Evolutionary conservation across 2,113 vertebrate species (phyloP).

Genomic region (Perccottus glenii): DNA sequence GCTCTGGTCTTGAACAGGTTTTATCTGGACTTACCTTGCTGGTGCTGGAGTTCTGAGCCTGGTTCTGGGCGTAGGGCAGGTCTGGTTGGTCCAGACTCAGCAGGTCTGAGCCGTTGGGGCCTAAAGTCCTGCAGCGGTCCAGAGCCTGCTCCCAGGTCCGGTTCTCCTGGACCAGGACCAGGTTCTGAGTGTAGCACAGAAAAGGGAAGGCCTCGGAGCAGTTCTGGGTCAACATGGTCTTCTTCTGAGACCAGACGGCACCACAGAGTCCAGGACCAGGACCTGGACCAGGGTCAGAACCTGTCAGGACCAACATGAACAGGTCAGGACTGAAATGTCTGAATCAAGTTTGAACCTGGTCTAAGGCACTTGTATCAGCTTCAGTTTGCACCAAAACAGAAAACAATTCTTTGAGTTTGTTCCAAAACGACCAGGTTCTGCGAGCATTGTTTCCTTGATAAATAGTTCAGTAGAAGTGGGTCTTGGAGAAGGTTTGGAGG

Average conservation of each 20-base stretch:
- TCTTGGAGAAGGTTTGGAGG: no score
- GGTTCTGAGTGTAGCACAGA: slow-evolving; percentile 2
- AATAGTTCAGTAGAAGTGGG: no score
- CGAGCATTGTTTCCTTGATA: no score
- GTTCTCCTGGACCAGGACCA: background rate
- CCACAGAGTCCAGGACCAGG: background rate
- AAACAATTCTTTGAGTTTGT: no score
- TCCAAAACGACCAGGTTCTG: no score
- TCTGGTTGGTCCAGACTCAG: background rate
- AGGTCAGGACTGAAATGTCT: no score
- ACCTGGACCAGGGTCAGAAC: no score
- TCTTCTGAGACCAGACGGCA: background rate
- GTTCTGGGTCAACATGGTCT: background rate
- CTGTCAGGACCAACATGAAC: no score
- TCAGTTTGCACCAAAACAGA: no score
- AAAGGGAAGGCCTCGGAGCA: slow-evolving; percentile 4
- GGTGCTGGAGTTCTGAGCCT: background rate
- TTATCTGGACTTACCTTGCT: background rate
- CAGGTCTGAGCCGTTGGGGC: background rate
- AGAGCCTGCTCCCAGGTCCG: slow-evolving; percentile 2
- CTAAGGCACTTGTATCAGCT: no score
- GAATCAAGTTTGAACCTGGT: no score
- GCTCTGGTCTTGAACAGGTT: no score
- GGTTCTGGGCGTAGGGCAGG: background rate
- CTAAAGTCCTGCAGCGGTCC: background rate